A percentile compares a stretch with the other conserved stretches of the same genome.
These are phyloP conservation scores for Coecobrya sp. DNA, from an alignment of 2,888 invertebrate species.

Conservation along the genomic window DNA sequence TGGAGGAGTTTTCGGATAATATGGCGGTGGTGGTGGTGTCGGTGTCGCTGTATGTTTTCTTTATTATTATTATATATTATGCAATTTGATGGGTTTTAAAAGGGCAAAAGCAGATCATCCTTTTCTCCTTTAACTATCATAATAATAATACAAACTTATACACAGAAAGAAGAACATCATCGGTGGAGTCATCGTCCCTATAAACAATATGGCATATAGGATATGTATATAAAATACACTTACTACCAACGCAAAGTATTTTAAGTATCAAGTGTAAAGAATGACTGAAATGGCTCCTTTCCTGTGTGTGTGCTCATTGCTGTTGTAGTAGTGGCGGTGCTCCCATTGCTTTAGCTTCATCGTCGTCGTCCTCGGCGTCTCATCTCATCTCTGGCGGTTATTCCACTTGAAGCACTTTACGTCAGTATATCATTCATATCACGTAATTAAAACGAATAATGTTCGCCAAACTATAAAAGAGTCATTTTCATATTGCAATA, in stretches of 20 bases:
- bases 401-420: slow-evolving; percentile 82
- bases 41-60: slow-evolving; percentile 81
- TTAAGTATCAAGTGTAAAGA: slow-evolving; percentile 76
- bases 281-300: slow-evolving; percentile 76
- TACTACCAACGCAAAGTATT: slow-evolving; percentile 27
- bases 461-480: slow-evolving; percentile 83
- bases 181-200: slow-evolving; percentile 4
- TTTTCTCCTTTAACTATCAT: slow-evolving; percentile 72
- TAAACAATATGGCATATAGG: neutral
- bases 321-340: neutral
- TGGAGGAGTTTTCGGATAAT: slow-evolving; percentile 45
- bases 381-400: slow-evolving; percentile 74
- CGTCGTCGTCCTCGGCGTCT: slow-evolving; percentile 41
- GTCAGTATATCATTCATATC: slow-evolving; percentile 83
- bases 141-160: slow-evolving; percentile 60
- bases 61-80: slow-evolving; percentile 83
- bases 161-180: neutral
- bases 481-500: slow-evolving; percentile 83
- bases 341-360: slow-evolving; percentile 34
- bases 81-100: slow-evolving; percentile 82
- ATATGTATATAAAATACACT: neutral
- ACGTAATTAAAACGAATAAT: slow-evolving; percentile 82
- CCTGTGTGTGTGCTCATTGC: slow-evolving; percentile 56
- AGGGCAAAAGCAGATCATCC: slow-evolving; percentile 82
- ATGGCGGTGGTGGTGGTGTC: slow-evolving; percentile 58